These are phyloP conservation scores for Lota lota DNA, from an alignment of 2,113 vertebrate genomes.

Conservation along the genomic window DNA sequence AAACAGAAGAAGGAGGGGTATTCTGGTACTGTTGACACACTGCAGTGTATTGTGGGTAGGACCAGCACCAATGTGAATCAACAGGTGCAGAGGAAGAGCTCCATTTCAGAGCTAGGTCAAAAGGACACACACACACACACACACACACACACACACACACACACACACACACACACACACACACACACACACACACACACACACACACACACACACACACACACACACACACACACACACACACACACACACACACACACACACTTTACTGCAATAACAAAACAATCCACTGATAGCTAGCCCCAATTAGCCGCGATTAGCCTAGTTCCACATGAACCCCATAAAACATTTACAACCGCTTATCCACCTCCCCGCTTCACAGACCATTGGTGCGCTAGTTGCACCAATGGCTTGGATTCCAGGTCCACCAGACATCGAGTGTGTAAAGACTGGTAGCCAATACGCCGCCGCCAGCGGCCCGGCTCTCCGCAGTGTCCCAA, in stretches of 20 bases:
- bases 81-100: conserved; percentile 54
- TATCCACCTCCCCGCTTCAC: too few species aligned
- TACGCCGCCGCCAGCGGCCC: too few species aligned
- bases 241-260: background rate
- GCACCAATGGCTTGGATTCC: too few species aligned
- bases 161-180: background rate
- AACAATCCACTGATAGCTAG: too few species aligned
- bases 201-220: conserved; percentile 4
- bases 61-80: conserved; percentile 48
- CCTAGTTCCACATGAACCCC: too few species aligned
- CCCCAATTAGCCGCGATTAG: too few species aligned
- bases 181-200: conserved; percentile 1
- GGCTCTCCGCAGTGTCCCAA: too few species aligned
- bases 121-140: conserved; percentile 21
- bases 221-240: conserved; percentile 12
- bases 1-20: conserved; percentile 27
- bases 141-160: background rate
- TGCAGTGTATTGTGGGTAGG: conserved; percentile 44
- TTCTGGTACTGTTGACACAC: conserved; percentile 40
- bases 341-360: too few species aligned
- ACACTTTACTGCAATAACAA: too few species aligned
- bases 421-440: background rate
- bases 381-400: too few species aligned
- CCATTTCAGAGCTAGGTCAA: conserved; percentile 38
- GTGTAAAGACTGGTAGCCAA: too few species aligned